Percentiles rank a stretch among this genome's conserved stretches.
Evolutionary conservation across 2,888 invertebrate species (phyloP).

Genomic region (Euproctis similis): DNA sequence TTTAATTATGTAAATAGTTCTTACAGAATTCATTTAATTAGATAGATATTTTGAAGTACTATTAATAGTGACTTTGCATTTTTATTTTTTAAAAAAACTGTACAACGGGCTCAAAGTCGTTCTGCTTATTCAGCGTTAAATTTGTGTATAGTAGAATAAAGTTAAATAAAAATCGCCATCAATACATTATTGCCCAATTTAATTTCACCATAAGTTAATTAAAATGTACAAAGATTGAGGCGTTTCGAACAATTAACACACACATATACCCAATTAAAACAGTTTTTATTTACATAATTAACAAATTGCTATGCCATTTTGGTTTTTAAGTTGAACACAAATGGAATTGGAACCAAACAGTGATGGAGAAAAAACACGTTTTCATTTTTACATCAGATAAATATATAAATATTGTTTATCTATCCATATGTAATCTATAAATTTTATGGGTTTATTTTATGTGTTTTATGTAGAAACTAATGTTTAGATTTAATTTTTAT

Average conservation of each 20-base stretch:
- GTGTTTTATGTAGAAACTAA: too few relatives aligned
- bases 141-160: slow-evolving; percentile 17
- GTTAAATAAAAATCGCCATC: slow-evolving; percentile 16
- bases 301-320: slow-evolving; percentile 20
- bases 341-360: slow-evolving; percentile 5
- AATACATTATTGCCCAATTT: slow-evolving; percentile 22
- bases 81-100: too few relatives aligned
- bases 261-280: slow-evolving; percentile 27
- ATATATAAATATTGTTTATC: slow-evolving; percentile 8
- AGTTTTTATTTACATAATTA: slow-evolving; percentile 27
- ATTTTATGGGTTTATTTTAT: too few relatives aligned
- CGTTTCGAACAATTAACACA: slow-evolving; percentile 23
- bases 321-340: slow-evolving; percentile 7
- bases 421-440: too few relatives aligned
- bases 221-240: slow-evolving; percentile 20
- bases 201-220: slow-evolving; percentile 27
- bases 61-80: too few relatives aligned
- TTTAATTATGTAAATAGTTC: too few relatives aligned
- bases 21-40: too few relatives aligned
- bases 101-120: slow-evolving; percentile 1
- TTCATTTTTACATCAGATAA: slow-evolving; percentile 15
- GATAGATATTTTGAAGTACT: too few relatives aligned
- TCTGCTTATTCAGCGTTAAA: slow-evolving; percentile 6
- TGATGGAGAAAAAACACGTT: slow-evolving; percentile 16
- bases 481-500: too few relatives aligned